Evolutionary conservation across 92 coral and sea anemone genomes (phyloP).

Genomic region (Phymanthus crucifer): DNA sequence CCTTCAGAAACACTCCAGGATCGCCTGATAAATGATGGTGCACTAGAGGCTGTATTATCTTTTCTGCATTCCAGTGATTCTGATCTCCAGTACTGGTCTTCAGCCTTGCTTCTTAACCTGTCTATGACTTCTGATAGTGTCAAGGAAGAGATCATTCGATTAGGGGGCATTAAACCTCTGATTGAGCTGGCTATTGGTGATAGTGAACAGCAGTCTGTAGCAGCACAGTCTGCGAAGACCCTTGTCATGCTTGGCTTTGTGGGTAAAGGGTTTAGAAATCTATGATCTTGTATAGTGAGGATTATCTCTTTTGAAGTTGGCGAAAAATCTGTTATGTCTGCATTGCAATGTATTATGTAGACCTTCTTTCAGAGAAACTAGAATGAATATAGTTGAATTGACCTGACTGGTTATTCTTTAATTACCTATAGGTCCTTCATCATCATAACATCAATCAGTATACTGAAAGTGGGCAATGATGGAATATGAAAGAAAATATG

Average conservation of each 20-base stretch:
- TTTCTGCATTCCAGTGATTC: conserved; percentile 76
- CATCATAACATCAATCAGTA: no score
- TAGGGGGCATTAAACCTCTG: conserved; percentile 87
- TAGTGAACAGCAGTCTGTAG: conserved; percentile 81
- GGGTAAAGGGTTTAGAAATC: conserved; percentile 48
- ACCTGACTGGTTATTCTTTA: no score
- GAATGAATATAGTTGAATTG: no score
- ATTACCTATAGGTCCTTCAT: no score
- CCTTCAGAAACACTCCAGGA: conserved; percentile 69
- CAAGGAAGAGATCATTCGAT: conserved; percentile 79
- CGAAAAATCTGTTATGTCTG: no score
- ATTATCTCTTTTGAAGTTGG: no score
- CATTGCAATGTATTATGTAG: no score
- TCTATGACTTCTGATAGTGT: conserved; percentile 88
- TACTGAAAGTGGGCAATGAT: no score
- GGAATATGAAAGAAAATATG: no score
- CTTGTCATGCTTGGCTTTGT: conserved; percentile 96
- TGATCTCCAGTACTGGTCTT: conserved; percentile 92
- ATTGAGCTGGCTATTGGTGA: conserved; percentile 95
- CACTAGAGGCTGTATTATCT: conserved; percentile 74
- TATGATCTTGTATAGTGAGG: no score
- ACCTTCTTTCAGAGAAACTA: no score
- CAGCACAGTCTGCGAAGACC: conserved; percentile 92
- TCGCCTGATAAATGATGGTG: conserved; percentile 78
- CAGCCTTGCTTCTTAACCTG: conserved; percentile 90